Conservation (phyloP, 2,888 invertebrate species). For the Cataglyphis livida region DNA sequence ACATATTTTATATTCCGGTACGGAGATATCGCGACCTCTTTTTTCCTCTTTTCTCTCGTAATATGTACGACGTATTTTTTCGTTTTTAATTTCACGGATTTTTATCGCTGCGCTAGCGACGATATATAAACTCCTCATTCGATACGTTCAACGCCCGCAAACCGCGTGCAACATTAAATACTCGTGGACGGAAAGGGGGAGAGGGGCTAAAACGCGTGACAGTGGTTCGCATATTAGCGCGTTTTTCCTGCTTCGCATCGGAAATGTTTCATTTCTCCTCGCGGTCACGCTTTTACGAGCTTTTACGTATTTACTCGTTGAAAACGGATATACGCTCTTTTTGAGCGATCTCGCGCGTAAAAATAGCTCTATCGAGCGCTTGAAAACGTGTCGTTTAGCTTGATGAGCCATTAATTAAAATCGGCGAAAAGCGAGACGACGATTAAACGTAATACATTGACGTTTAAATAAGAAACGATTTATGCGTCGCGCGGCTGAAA, state of each 20-base stretch:
- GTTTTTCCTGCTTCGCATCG: conserved; percentile 30
- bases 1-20: not conserved
- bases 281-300: conserved; percentile 54
- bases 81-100: conserved; percentile 45
- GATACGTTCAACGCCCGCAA: conserved; percentile 20
- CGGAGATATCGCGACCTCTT: not conserved
- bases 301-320: conserved; percentile 53
- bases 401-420: conserved; percentile 5
- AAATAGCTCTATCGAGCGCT: not conserved
- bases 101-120: conserved; percentile 42
- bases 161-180: conserved; percentile 60
- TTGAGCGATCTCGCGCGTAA: not conserved
- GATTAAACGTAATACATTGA: not conserved
- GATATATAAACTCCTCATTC: conserved; percentile 62
- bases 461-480: not conserved
- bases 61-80: not conserved
- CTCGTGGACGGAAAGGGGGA: conserved; percentile 15
- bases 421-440: not conserved
- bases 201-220: conserved; percentile 57
- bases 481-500: not conserved
- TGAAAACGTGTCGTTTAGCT: not conserved
- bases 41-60: not conserved
- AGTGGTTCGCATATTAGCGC: conserved; percentile 62
- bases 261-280: conserved; percentile 57
- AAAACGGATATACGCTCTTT: conserved; percentile 13